Base-by-base conservation (phyloP, 2,888 invertebrate genomes). In the Homarus gammarus region DNA sequence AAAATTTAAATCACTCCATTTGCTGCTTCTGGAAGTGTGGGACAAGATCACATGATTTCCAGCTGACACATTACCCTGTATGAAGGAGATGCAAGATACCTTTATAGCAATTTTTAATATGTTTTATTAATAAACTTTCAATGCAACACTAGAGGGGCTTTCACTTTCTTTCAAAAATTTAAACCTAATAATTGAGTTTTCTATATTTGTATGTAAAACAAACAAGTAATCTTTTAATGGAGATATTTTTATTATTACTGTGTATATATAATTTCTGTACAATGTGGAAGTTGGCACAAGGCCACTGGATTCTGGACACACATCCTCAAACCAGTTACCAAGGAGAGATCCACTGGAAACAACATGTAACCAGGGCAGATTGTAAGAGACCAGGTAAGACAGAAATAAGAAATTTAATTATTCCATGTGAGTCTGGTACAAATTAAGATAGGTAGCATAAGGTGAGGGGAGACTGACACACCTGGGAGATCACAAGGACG, bases 221-320 rank as follows among this genome's bases (percentile, higher is more conserved):
- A 64, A 64, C 27, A 1, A 64, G 3, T 8, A 15, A 64, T 64
- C 22, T 27, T 64, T 64, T 64, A 64, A n/a, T 64, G 64, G 64
- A 64, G 64, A 64, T 64, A 64, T 27, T 64, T 64, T 64, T 64
- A 56, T 84, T 86, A 78, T 86, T 86, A 86, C 72, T 83, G 68
- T 87, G 81, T 87, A 89, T 89, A 89, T 89, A 89, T 89, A 84
- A 88, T 89, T 84, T 89, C 83, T 84, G 83, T 83, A 83, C 83
- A 83, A 84, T 89, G 84, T 89, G 88, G 88, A 89, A 89, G 88
- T 89, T 89, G 88, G 88, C 88, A 88, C 88, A 88, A 83, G 88
- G 88, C 88, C 88, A 84, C 78, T 78, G 88, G 72, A 84, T 89
- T 72, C 78, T 78, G 77, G 88, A 78, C 84, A 89, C 51, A 83